Evolutionary conservation across 2,888 invertebrate species (phyloP), one percentile per base, ranked within the genome.

Genomic region (Eupithecia insigniata): DNA sequence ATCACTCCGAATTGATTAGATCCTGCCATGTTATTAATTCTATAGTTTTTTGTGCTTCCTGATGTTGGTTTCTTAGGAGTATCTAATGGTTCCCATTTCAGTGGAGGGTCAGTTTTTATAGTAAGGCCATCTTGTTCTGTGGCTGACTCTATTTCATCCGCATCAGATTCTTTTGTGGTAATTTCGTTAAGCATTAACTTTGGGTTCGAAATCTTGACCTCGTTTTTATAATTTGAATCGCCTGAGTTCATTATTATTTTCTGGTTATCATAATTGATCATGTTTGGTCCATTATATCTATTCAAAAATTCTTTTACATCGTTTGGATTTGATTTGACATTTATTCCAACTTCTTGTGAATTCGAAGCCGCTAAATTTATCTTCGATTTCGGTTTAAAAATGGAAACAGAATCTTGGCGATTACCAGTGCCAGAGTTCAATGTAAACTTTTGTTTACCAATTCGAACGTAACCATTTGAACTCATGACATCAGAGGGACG

Each of bases 401-500:
- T 6, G 36, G 60, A 61, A 14, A 72, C 60, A 36, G 46, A 1
- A 12, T 69, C 60, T 66, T 72, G 69, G 36, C n/a, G 22, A 66
- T 72, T 72, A 10, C 34, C 18, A 8, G 71, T 75, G 7, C 80
- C 76, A 12, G 60, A 22, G 43, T 72, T 69, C 32, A 69, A 36
- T 18, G 36, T 61, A 61, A 69, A 55, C 32, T 69, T 72, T 36
- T 78, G 76, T 32, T 60, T 62, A 46, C 74, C 69, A n/a, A 82
- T 28, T 43, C 61, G 60, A 28, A 66, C 36, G 43, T 66, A 66
- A 16, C 69, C 72, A 7, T 60, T 60, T 1, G 60, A 60, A 30
- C 22, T 30, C 60, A 60, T 60, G 16, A 60, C 18, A 30, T 18
- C 18, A 30, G 60, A 18, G 12, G n/a, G 10, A 62, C 10, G 28